A percentile compares a stretch with the other conserved stretches of the same genome.
These are phyloP conservation scores for Trissoscelio sp. DNA, from an alignment of 2,888 invertebrate genomes.

Conservation along the genomic window DNA sequence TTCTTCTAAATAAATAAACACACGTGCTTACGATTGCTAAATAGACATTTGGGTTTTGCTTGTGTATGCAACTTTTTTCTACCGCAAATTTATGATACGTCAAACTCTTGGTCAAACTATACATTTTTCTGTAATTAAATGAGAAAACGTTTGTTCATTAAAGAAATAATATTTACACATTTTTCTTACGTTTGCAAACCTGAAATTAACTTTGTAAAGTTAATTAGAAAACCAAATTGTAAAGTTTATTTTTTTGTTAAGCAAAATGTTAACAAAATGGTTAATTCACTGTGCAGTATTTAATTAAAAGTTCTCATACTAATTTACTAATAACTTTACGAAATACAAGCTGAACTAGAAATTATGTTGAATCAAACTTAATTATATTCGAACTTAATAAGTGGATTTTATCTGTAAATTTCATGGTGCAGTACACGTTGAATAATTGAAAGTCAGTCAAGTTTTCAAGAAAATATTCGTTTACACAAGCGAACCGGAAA, in stretches of 20 bases:
- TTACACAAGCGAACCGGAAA: slow-evolving; percentile 3
- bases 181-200: too few relatives aligned
- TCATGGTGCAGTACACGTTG: not conserved
- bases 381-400: slow-evolving; percentile 25
- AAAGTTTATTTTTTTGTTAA: not conserved
- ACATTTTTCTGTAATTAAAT: too few relatives aligned
- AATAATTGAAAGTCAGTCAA: not conserved
- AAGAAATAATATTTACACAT: too few relatives aligned
- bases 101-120: too few relatives aligned
- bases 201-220: too few relatives aligned
- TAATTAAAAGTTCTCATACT: slow-evolving; percentile 26
- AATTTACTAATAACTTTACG: slow-evolving; percentile 24
- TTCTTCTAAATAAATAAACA: slow-evolving; percentile 24
- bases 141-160: too few relatives aligned
- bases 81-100: not conserved
- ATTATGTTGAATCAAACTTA: slow-evolving; percentile 15
- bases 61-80: too few relatives aligned
- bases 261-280: slow-evolving; percentile 5
- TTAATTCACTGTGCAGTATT: slow-evolving; percentile 5
- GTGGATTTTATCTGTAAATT: slow-evolving; percentile 17
- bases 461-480: not conserved
- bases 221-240: too few relatives aligned
- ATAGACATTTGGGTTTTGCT: too few relatives aligned
- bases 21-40: not conserved
- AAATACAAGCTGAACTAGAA: slow-evolving; percentile 7